Percentiles rank a stretch among this genome's conserved stretches.
phyloP scores from a whole-genome alignment of 1,140 invertebrate genomes.

The Andricus grossulariae region DNA sequence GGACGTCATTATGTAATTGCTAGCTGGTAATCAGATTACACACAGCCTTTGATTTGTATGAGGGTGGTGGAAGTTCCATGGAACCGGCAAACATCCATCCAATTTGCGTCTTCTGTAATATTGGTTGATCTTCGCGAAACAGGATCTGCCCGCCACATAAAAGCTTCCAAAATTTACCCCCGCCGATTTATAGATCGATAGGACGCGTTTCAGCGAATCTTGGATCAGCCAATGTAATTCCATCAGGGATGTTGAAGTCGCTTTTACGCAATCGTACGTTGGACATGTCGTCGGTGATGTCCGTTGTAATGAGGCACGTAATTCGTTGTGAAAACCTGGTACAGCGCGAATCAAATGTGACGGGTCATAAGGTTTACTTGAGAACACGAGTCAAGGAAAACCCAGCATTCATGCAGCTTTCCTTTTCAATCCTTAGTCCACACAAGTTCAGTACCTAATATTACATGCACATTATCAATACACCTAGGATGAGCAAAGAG shows the following conservation, averaged over 20 bases:
- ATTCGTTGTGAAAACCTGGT: neutral
- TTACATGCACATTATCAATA: neutral
- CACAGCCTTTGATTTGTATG: no score
- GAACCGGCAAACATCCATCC: conserved; percentile 14
- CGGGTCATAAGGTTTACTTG: neutral
- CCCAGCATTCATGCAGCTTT: conserved; percentile 25
- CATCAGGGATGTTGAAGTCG: no score
- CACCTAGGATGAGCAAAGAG: neutral
- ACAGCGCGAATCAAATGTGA: neutral
- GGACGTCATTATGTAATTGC: no score
- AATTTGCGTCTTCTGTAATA: conserved; percentile 11
- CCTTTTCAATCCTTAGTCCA: conserved; percentile 11
- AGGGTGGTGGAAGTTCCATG: neutral
- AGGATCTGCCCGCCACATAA: conserved; percentile 32
- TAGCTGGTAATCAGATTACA: no score
- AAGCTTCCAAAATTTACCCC: conserved; percentile 23
- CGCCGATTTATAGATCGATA: conserved; percentile 31
- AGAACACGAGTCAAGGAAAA: no score
- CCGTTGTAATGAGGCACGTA: neutral
- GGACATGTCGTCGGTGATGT: no score
- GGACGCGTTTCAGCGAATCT: conserved; percentile 8
- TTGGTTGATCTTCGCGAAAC: neutral
- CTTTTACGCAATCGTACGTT: no score
- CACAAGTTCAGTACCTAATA: conserved; percentile 3
- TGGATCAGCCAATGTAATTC: no score